phyloP scores from a whole-genome alignment of 2,797 vertebrate genomes.

The Gobionotothen gibberifrons region DNA sequence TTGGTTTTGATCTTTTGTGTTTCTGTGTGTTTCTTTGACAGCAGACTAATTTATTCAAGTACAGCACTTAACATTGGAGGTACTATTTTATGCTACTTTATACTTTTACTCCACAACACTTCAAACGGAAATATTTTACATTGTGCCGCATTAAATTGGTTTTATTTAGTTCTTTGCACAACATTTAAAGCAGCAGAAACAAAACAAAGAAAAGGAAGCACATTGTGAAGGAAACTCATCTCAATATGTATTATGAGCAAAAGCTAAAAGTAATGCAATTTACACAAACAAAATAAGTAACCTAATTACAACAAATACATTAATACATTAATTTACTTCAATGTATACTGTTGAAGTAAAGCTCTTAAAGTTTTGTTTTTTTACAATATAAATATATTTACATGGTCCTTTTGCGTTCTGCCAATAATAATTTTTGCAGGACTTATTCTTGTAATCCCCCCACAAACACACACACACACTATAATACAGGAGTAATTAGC shows the following conservation, averaged over 20 bases:
- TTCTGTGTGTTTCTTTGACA: slow-evolving; percentile 59
- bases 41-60: background rate
- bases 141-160: background rate
- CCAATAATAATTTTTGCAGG: background rate
- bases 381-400: background rate
- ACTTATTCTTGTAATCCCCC: background rate
- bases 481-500: background rate
- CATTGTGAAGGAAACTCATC: too few species aligned
- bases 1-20: slow-evolving; percentile 79
- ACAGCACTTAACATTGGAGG: background rate
- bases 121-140: background rate
- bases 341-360: background rate
- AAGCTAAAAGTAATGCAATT: too few species aligned
- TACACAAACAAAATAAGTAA: too few species aligned
- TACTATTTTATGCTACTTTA: background rate
- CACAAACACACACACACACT: background rate
- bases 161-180: too few species aligned
- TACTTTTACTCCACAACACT: background rate
- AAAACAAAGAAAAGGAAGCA: too few species aligned
- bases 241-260: too few species aligned
- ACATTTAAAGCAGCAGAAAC: too few species aligned
- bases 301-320: background rate
- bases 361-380: background rate
- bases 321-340: background rate
- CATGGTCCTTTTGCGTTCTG: background rate